These are phyloP conservation scores for Penaeus japonicus DNA, from an alignment of 1,140 invertebrate genomes.

Conservation along the genomic window DNA sequence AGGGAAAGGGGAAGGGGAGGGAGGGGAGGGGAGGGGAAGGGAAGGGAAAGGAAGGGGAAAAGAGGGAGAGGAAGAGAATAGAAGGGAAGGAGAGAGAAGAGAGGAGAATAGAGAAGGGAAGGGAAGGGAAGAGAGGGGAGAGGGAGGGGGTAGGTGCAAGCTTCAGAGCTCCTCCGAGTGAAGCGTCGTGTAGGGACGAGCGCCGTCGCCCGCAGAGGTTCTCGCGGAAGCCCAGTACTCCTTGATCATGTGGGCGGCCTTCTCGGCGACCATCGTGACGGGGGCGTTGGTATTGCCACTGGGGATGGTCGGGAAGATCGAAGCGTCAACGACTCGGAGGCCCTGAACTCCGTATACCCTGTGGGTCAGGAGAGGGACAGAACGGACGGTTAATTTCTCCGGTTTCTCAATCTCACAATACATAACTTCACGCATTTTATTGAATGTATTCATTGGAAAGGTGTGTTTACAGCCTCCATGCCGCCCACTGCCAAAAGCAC, in stretches of 20 bases:
- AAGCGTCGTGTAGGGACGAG: no score
- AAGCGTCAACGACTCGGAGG: conserved; percentile 79
- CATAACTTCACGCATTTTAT: no score
- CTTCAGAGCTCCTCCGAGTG: no score
- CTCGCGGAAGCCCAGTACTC: conserved; percentile 70
- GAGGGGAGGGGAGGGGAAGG: no score
- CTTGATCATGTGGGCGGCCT: conserved; percentile 83
- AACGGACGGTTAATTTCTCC: neutral
- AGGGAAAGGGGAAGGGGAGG: no score
- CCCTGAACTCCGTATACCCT: conserved; percentile 82
- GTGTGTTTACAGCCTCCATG: neutral
- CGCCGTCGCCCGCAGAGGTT: no score
- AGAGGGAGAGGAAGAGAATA: no score
- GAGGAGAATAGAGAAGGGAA: no score
- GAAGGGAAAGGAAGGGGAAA: no score
- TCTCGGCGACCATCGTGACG: conserved; percentile 87
- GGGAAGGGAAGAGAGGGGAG: no score
- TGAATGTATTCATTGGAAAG: neutral
- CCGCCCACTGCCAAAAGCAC: neutral
- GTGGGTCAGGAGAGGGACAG: neutral
- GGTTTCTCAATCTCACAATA: neutral
- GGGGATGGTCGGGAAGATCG: conserved; percentile 77
- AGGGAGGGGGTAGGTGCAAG: no score
- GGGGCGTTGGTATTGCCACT: conserved; percentile 85
- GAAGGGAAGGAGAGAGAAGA: no score